A percentile compares a stretch with the other conserved stretches of the same genome.
Evolutionary conservation across 92 coral and sea anemone genomes (phyloP).

Genomic region (Epizoanthus stellaris): DNA sequence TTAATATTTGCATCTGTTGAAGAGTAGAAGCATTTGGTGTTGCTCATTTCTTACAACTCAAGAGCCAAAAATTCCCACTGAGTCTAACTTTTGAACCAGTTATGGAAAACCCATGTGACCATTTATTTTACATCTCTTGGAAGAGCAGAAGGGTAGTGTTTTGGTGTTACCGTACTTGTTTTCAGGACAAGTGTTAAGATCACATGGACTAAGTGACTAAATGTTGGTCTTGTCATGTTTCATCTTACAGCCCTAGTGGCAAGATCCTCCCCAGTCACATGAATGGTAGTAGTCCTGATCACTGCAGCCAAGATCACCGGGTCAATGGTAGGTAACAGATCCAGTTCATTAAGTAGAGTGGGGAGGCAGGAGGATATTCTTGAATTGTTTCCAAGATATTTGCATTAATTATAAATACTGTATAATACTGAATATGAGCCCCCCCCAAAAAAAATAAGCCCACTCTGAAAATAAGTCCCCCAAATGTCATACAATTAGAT

Average conservation of each 20-base stretch:
- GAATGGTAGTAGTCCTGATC: background rate
- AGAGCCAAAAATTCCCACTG: too few species aligned
- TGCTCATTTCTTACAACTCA: too few species aligned
- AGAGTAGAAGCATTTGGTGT: too few species aligned
- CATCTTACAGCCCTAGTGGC: slow-evolving; percentile 18
- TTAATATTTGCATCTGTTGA: too few species aligned
- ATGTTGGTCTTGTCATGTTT: background rate
- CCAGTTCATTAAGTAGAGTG: background rate
- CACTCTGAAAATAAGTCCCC: too few species aligned
- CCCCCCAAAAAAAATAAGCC: too few species aligned
- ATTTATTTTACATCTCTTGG: background rate
- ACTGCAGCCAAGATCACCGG: slow-evolving; percentile 9
- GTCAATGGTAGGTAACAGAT: background rate
- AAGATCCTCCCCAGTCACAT: background rate
- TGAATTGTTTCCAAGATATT: background rate
- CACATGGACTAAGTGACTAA: background rate
- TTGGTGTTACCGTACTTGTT: background rate
- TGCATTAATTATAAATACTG: background rate
- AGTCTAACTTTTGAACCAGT: too few species aligned
- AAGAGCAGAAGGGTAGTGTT: background rate
- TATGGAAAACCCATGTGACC: too few species aligned
- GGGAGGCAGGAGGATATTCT: background rate
- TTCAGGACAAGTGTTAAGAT: background rate
- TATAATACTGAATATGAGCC: too few species aligned
- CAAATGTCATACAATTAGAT: too few species aligned